Evolutionary conservation across 2,113 vertebrate genomes (phyloP).

Genomic region (Nanger granti): DNA sequence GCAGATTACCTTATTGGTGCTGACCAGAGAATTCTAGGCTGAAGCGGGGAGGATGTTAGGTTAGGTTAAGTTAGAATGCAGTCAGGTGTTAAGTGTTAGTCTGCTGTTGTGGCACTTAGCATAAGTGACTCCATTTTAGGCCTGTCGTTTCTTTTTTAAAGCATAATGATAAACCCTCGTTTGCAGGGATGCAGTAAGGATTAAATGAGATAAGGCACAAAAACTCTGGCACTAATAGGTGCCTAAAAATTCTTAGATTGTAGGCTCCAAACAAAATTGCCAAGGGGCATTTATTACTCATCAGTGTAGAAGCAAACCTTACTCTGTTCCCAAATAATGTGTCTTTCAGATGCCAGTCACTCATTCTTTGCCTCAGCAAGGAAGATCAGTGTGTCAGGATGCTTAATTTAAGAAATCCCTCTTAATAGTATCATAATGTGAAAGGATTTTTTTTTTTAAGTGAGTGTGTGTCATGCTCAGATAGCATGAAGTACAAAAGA

Average conservation of each 20-base stretch:
- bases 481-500: constrained; percentile 46
- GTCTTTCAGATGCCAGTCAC: constrained; percentile 13
- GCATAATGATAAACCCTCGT: not conserved
- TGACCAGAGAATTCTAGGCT: not conserved
- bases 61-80: not conserved
- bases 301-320: not conserved
- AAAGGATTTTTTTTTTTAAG: constrained; percentile 19
- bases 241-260: not conserved
- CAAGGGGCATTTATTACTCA: not conserved
- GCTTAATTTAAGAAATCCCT: constrained; percentile 48
- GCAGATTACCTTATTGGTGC: not conserved
- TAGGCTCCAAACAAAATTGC: not conserved
- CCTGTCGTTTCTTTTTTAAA: not conserved
- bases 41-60: not conserved
- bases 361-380: not conserved
- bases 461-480: constrained; percentile 4
- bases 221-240: not conserved
- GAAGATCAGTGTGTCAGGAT: constrained; percentile 10
- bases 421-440: constrained; percentile 11
- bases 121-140: not conserved
- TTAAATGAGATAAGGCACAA: not conserved
- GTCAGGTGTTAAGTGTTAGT: not conserved
- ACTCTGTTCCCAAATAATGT: not conserved
- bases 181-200: not conserved
- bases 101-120: not conserved